phyloP scores from a whole-genome alignment of 2,797 vertebrate species.

The Hemitrygon akajei region DNA sequence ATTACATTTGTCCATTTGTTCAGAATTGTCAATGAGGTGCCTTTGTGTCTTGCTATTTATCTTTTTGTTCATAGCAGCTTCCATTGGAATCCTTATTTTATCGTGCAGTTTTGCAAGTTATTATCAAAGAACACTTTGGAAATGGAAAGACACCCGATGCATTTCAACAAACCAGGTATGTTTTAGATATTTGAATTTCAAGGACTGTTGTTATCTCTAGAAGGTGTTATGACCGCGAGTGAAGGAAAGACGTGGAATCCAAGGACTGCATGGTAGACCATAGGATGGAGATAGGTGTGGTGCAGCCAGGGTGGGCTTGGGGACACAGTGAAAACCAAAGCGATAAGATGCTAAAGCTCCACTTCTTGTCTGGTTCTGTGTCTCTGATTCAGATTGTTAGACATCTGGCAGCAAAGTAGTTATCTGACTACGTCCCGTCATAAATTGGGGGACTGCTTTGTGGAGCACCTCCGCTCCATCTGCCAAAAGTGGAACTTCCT shows the following conservation, averaged over 20 bases:
- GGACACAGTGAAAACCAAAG: background rate
- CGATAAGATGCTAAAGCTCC: background rate
- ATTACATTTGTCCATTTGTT: conserved; percentile 21
- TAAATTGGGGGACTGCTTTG: too few relatives aligned
- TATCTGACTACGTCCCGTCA: background rate
- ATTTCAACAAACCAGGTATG: conserved; percentile 22
- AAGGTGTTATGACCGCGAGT: background rate
- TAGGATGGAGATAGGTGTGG: too few relatives aligned
- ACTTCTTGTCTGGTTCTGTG: background rate
- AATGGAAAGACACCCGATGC: background rate
- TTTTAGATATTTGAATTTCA: conserved; percentile 23
- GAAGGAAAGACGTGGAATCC: background rate
- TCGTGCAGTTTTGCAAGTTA: conserved; percentile 88
- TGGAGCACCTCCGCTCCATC: too few relatives aligned
- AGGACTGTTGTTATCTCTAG: background rate
- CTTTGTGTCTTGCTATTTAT: background rate
- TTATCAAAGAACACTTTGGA: conserved; percentile 81
- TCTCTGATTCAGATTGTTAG: background rate
- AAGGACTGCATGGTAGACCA: background rate
- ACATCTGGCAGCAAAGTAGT: background rate
- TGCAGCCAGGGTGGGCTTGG: background rate
- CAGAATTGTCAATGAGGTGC: background rate
- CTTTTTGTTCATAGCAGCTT: conserved; percentile 64
- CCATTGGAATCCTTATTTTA: conserved; percentile 91
- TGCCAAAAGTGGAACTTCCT: too few relatives aligned